These are phyloP conservation scores for Athene noctua DNA, from an alignment of 2,113 vertebrate species.

Conservation along the genomic window DNA sequence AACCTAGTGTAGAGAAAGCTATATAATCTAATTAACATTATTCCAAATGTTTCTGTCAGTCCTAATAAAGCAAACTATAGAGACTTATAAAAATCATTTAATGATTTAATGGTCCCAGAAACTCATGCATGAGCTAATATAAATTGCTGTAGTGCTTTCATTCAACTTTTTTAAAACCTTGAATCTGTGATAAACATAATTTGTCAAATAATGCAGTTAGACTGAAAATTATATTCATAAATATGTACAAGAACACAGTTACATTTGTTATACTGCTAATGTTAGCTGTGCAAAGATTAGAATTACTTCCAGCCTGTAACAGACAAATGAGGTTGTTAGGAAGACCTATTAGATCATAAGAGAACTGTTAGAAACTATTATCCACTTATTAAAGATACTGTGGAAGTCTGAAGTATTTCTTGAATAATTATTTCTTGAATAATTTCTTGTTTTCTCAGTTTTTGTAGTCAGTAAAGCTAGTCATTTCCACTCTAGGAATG, in stretches of 20 bases:
- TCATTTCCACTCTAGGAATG: not conserved
- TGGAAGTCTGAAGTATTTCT: not conserved
- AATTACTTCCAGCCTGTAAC: not conserved
- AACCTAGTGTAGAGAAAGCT: not conserved
- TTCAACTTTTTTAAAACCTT: not conserved
- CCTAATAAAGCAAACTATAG: slow-evolving; percentile 7
- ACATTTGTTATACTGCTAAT: not conserved
- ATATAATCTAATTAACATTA: not conserved
- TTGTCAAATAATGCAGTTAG: not conserved
- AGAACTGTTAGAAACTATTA: not conserved
- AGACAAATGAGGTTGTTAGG: not conserved
- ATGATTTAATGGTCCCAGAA: not conserved
- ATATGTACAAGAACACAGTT: not conserved
- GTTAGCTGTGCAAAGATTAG: not conserved
- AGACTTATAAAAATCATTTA: not conserved
- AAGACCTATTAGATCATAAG: not conserved
- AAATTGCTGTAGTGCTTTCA: not conserved
- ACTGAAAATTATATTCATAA: not conserved
- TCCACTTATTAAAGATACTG: not conserved
- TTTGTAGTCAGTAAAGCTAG: not conserved
- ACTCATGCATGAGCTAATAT: not conserved
- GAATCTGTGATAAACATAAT: not conserved
- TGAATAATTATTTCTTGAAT: not conserved
- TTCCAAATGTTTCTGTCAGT: not conserved
- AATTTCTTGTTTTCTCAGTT: not conserved